phyloP scores from a whole-genome alignment of 1,140 invertebrate genomes.

The Maconellicoccus hirsutus region DNA sequence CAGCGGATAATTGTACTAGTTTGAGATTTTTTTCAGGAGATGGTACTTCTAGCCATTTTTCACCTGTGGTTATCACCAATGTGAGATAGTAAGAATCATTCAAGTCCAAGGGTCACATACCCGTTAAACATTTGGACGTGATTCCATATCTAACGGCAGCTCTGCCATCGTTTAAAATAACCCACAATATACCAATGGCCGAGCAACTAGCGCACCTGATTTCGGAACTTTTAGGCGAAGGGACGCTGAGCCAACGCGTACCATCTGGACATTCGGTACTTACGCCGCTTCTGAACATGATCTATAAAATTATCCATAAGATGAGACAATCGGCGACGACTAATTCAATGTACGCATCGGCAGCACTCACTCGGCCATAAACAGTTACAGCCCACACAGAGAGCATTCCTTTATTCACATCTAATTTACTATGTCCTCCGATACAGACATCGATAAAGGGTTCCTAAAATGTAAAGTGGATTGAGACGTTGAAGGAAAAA shows the following conservation, averaged over 20 bases:
- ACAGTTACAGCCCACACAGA: slow-evolving; percentile 85
- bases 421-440: slow-evolving; percentile 68
- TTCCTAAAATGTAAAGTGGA: slow-evolving; percentile 43
- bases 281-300: slow-evolving; percentile 73
- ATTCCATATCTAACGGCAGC: slow-evolving; percentile 66
- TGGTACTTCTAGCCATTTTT: slow-evolving; percentile 67
- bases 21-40: slow-evolving; percentile 54
- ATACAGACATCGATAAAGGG: slow-evolving; percentile 73
- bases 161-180: slow-evolving; percentile 64
- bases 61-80: slow-evolving; percentile 42
- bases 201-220: slow-evolving; percentile 72
- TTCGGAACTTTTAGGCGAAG: slow-evolving; percentile 60
- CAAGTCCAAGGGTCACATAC: slow-evolving; percentile 33
- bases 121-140: slow-evolving; percentile 56
- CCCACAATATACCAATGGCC: slow-evolving; percentile 68
- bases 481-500: too few relatives aligned
- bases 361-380: slow-evolving; percentile 58
- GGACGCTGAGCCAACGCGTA: slow-evolving; percentile 61
- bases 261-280: slow-evolving; percentile 71
- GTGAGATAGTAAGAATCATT: slow-evolving; percentile 11
- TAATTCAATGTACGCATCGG: background rate
- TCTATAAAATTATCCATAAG: slow-evolving; percentile 36
- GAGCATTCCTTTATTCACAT: slow-evolving; percentile 55
- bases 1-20: slow-evolving; percentile 66
- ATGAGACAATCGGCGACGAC: background rate